These are phyloP conservation scores for Aphodius sticticus DNA, from an alignment of 2,888 invertebrate species.

Conservation along the genomic window DNA sequence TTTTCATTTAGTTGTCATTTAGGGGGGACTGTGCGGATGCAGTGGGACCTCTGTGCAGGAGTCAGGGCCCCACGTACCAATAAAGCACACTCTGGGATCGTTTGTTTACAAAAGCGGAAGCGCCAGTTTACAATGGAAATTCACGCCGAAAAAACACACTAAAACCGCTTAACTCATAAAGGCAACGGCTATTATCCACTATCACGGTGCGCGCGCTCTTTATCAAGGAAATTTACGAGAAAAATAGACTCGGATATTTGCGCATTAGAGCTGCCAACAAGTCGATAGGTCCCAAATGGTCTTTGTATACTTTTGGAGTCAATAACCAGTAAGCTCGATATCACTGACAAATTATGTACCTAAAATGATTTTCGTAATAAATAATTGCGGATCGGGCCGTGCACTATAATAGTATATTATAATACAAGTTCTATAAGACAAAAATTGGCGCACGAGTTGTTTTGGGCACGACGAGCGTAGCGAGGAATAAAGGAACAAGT, in stretches of 20 bases:
- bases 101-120: neutral
- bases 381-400: no score
- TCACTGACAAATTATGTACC: no score
- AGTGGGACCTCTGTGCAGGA: neutral
- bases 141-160: neutral
- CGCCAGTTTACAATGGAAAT: conserved; percentile 4
- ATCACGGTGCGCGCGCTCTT: neutral
- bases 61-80: neutral
- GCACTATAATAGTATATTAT: no score
- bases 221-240: neutral
- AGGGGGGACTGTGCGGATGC: neutral
- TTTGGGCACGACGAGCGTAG: no score
- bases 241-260: neutral
- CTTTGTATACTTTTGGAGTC: neutral
- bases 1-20: neutral
- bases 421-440: no score
- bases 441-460: no score
- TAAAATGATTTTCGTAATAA: no score
- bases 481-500: no score
- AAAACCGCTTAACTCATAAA: conserved; percentile 4
- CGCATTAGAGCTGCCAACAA: conserved; percentile 4
- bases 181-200: neutral
- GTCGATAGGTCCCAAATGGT: neutral
- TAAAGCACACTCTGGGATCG: neutral
- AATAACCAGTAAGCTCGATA: neutral